Base-by-base conservation (phyloP, 1,140 invertebrate genomes). In the Drosophila aff. region DNA sequence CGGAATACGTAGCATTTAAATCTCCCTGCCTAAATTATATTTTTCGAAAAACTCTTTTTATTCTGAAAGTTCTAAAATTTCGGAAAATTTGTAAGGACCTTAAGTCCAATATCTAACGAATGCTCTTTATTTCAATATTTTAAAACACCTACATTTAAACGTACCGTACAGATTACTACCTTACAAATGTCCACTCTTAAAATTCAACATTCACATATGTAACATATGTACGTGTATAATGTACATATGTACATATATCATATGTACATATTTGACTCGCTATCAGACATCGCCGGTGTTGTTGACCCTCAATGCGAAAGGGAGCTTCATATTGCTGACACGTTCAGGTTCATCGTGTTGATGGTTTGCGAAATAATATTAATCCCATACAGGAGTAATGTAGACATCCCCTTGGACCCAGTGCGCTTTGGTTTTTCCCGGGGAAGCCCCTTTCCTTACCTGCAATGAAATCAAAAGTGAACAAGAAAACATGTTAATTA, bases 401-500 rank as follows among this genome's bases (percentile, higher is more conserved):
- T 11, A 28, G 47, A 55, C 33, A 53, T 15, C 36, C 33, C 23
- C n/a, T 16, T n/a, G 31, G 23, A n/a, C n/a, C n/a, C 65, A n/a
- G 6, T 11, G 26, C 6, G 10, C 18, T 40, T 26, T 10, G 43
- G 43, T 26, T 36, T 52, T 44, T 31, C n/a, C 16, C 11, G 7
- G 16, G 59, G 9, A 38, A 15, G 28, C 15, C 23, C 28, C n/a
- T 18, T 52, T 52, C n/a, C 85, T 89, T 89, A 89, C 85, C 84
- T 89, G 84, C 10, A 87, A 80, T 15, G 65, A 83, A 82, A 82
- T 31, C 36, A 69, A 69, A 78, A 87, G 80, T 79, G 40, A 55
- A 69, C 71, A 73, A 53, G 62, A 60, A 81, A 87, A 87, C 81
- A 79, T 84, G 81, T 89, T 89, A 84, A 89, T 89, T 89, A 90